Conservation (phyloP, 2,888 invertebrate genomes). For the Mythimna loreyi region DNA sequence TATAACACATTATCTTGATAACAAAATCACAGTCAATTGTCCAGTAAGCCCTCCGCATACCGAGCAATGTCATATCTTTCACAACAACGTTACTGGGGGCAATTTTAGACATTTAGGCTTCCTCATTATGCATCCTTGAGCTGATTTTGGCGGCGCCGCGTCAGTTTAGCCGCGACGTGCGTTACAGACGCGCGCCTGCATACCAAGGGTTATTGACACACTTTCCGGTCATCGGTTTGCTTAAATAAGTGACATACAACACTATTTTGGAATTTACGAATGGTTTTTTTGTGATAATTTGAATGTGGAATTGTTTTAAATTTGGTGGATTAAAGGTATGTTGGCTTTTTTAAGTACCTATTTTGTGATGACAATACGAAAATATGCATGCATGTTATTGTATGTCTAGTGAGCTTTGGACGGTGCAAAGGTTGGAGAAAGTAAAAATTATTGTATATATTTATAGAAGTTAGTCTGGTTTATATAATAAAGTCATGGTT, state of each 20-base stretch:
- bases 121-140: constrained; percentile 56
- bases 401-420: neutral
- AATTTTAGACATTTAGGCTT: constrained; percentile 52
- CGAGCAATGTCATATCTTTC: constrained; percentile 18
- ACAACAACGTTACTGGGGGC: constrained; percentile 25
- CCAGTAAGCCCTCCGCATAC: neutral
- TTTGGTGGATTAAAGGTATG: constrained; percentile 27
- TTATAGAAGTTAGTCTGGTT: neutral
- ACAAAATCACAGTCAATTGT: constrained; percentile 2
- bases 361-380: constrained; percentile 9
- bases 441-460: constrained; percentile 9
- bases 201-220: constrained; percentile 24
- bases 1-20: neutral
- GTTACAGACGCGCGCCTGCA: constrained; percentile 11
- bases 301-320: constrained; percentile 24
- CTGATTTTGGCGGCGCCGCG: constrained; percentile 39
- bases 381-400: constrained; percentile 46
- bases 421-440: constrained; percentile 47
- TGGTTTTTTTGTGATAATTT: constrained; percentile 13
- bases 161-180: constrained; percentile 26
- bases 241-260: constrained; percentile 9
- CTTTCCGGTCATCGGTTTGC: constrained; percentile 33
- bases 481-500: no score
- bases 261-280: constrained; percentile 15
- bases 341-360: neutral